Evolutionary conservation across 2,113 vertebrate genomes (phyloP), one percentile per base, ranked within the genome.

Genomic region (Eonycteris spelaea): DNA sequence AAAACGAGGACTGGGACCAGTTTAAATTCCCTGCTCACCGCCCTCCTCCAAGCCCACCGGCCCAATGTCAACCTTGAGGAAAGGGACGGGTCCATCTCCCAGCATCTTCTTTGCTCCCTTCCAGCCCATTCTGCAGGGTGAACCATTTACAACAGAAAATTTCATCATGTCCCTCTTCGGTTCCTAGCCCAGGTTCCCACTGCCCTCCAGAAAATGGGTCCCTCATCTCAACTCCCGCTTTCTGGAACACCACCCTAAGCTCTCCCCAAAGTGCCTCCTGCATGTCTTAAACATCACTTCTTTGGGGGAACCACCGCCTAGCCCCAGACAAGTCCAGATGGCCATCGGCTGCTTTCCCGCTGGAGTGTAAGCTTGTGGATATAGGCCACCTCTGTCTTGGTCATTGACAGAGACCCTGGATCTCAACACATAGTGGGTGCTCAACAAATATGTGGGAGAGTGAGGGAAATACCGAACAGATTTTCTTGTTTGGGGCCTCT

Each of bases 271-370:
- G 33, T 10, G 1, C 65, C 16, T 35, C 0, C 53, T 51, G 4
- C 3, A 19, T 5, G 7, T n/a, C 43, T 35, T 43, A 53, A 63
- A 48, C 48, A 40, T 15, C 24, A 51, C 61, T 30, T 40, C 40
- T 24, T 18, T 53, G 1, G 0, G 22, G 16, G 19, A 53, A 53
- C 59, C 30, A 16, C 74, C 19, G 40, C 51, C n/a, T 30, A 9
- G 7, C 7, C 40, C 53, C 67, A 61, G 35, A n/a, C 35, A 65
- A 8, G 33, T n/a, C 33, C 28, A 0, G 3, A 38, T 0, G 1
- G 1, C 38, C 28, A 11, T 30, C 1, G 3, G 21, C 59, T 57
- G 30, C 86, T 85, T 28, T 24, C n/a, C 61, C 61, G 15, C 30
- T 35, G 28, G 55, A 89, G 16, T 48, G 21, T 12, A 38, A 26